phyloP scores from a whole-genome alignment of 2,888 invertebrate species.

The Pantelozetes paolii region DNA sequence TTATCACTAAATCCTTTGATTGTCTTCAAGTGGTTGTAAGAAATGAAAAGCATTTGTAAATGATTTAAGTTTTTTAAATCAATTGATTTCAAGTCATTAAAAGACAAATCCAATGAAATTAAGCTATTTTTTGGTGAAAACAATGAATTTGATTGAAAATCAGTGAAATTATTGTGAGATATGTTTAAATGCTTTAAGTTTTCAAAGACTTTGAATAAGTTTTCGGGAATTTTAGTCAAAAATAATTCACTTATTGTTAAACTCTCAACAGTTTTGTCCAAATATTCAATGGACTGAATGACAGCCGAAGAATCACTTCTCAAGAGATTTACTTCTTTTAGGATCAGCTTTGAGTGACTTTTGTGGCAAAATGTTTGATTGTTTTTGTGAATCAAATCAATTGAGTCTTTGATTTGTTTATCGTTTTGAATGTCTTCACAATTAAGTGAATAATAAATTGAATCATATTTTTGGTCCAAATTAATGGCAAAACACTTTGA shows the following conservation, averaged over 20 bases:
- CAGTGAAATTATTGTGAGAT: constrained; percentile 21
- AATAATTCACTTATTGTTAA: background rate
- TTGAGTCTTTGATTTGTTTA: background rate
- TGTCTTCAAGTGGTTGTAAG: constrained; percentile 20
- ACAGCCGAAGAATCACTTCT: constrained; percentile 23
- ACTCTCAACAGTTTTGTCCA: constrained; percentile 6
- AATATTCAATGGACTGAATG: background rate
- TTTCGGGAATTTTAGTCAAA: background rate
- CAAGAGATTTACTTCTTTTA: background rate
- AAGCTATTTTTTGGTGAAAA: background rate
- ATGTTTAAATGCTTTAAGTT: constrained; percentile 26
- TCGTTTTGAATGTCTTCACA: constrained; percentile 9
- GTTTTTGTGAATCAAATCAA: background rate
- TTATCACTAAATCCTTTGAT: background rate
- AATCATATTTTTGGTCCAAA: background rate
- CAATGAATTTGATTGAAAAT: constrained; percentile 13
- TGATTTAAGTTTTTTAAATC: constrained; percentile 16
- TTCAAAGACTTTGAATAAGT: background rate
- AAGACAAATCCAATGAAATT: constrained; percentile 34
- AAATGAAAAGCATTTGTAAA: constrained; percentile 4
- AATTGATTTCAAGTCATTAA: constrained; percentile 32
- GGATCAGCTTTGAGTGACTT: background rate
- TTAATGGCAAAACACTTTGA: background rate
- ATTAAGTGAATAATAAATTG: background rate
- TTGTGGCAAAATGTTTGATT: constrained; percentile 13